A percentile compares a stretch with the other conserved stretches of the same genome.
These are phyloP conservation scores for Napeogenes sylphis DNA, from an alignment of 2,888 invertebrate species.

Conservation along the genomic window DNA sequence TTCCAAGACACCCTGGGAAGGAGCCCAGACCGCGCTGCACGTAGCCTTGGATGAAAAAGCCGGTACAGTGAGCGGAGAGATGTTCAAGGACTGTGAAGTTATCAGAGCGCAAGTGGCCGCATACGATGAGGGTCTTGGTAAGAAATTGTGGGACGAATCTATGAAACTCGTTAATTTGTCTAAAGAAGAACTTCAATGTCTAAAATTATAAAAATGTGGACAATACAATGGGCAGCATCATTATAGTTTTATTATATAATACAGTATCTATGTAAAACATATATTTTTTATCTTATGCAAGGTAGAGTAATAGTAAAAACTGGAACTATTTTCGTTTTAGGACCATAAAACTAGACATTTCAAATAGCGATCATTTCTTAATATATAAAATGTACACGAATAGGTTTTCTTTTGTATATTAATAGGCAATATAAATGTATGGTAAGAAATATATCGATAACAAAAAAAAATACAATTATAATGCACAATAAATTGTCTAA, in stretches of 20 bases:
- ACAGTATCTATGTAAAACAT: too few species aligned
- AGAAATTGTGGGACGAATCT: constrained; percentile 39
- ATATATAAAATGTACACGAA: too few species aligned
- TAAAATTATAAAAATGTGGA: not conserved
- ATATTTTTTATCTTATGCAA: too few species aligned
- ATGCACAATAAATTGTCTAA: too few species aligned
- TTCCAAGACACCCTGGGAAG: constrained; percentile 23
- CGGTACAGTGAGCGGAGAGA: constrained; percentile 52
- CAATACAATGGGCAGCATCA: not conserved
- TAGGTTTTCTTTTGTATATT: too few species aligned
- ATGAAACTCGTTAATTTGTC: constrained; percentile 25
- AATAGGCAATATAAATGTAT: too few species aligned
- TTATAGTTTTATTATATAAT: not conserved
- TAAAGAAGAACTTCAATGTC: constrained; percentile 12
- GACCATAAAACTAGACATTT: too few species aligned
- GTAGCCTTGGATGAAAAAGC: constrained; percentile 82
- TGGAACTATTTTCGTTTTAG: too few species aligned
- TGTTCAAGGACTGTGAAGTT: constrained; percentile 76
- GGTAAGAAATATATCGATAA: too few species aligned
- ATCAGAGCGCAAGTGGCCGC: constrained; percentile 49
- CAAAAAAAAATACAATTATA: too few species aligned
- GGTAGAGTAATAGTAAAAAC: too few species aligned
- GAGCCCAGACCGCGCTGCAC: constrained; percentile 82
- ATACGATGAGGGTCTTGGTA: constrained; percentile 63
- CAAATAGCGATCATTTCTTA: too few species aligned